These are phyloP conservation scores for Gadopsis bispinosus DNA, from an alignment of 2,797 vertebrate genomes.

Conservation along the genomic window DNA sequence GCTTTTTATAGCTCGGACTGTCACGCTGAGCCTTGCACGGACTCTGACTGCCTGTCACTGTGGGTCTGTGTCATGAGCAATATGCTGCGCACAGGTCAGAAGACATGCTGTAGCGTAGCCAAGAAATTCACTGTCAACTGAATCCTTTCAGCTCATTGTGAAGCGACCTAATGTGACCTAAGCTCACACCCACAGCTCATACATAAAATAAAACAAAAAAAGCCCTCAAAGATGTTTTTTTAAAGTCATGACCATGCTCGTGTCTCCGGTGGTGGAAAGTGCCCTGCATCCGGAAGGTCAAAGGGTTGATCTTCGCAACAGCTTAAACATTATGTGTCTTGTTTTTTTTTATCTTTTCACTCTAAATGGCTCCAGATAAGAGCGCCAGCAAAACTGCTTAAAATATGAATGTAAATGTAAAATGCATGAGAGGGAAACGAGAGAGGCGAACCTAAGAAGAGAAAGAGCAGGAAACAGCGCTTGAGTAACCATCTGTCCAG, in stretches of 20 bases:
- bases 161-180: conserved; percentile 32
- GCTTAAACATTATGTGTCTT: conserved; percentile 9
- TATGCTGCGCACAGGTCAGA: conserved; percentile 68
- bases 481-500: conserved; percentile 63
- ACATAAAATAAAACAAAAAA: background rate
- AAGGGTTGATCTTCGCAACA: background rate
- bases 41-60: conserved; percentile 74
- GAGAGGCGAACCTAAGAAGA: conserved; percentile 52
- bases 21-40: conserved; percentile 59
- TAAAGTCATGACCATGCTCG: background rate
- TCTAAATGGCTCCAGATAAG: conserved; percentile 52
- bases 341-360: conserved; percentile 24
- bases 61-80: conserved; percentile 71
- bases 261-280: conserved; percentile 10
- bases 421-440: conserved; percentile 68
- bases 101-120: conserved; percentile 50
- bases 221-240: background rate
- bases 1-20: conserved; percentile 75
- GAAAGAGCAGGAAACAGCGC: conserved; percentile 44
- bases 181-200: conserved; percentile 2
- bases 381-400: conserved; percentile 46
- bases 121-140: conserved; percentile 50
- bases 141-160: conserved; percentile 45
- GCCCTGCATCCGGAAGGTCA: conserved; percentile 25
- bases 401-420: conserved; percentile 75